Conservation (phyloP, 2,888 invertebrate species). For the Adelphocoris suturalis region DNA sequence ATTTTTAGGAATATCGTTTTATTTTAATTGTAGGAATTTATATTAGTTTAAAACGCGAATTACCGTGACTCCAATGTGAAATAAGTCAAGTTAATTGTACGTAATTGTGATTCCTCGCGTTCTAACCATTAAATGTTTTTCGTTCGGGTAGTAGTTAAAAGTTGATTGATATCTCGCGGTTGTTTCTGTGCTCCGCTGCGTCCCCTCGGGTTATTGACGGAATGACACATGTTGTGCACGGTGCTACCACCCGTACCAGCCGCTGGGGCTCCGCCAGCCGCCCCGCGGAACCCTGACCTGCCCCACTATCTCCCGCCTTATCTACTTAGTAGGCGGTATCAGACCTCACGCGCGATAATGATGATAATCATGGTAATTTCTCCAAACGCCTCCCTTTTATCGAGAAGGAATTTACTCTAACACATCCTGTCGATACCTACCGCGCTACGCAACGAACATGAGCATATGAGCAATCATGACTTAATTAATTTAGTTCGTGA, state of each 20-base stretch:
- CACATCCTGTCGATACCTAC: not conserved
- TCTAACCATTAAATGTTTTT: no score
- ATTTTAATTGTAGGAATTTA: no score
- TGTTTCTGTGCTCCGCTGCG: not conserved
- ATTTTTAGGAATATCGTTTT: no score
- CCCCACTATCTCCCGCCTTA: constrained; percentile 25
- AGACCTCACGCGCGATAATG: constrained; percentile 1
- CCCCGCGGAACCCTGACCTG: not conserved
- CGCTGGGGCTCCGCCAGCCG: not conserved
- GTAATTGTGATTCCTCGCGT: no score
- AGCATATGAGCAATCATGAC: no score
- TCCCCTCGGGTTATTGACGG: not conserved
- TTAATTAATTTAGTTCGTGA: no score
- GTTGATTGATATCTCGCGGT: not conserved
- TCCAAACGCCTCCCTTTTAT: not conserved
- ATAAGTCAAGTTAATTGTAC: no score
- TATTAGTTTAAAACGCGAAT: no score
- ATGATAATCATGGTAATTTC: constrained; percentile 27
- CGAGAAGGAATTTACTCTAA: not conserved
- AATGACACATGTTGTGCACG: constrained; percentile 18
- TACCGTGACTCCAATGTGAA: no score
- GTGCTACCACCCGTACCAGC: not conserved
- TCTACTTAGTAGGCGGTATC: not conserved
- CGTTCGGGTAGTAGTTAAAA: not conserved
- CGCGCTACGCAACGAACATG: not conserved